Conservation (phyloP, 2,113 vertebrate genomes). For the Dasyornis broadbenti region DNA sequence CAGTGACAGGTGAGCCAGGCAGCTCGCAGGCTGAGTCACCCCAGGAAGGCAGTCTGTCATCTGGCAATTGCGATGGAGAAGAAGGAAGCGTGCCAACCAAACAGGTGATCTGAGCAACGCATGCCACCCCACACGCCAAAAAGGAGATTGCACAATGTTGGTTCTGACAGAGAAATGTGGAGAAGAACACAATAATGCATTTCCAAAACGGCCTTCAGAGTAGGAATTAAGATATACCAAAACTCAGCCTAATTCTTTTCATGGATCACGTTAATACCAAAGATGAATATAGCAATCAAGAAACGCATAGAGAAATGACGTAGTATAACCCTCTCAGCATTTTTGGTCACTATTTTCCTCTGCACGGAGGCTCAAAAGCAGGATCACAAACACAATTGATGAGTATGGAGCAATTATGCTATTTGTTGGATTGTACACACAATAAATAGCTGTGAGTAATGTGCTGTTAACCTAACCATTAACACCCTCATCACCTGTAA, state of each 20-base stretch:
- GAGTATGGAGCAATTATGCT: neutral
- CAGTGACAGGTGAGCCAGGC: neutral
- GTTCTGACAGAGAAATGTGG: neutral
- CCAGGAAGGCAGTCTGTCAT: neutral
- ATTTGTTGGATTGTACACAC: neutral
- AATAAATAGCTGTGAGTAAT: neutral
- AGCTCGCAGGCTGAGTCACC: slow-evolving; percentile 15
- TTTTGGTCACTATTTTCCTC: neutral
- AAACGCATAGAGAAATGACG: neutral
- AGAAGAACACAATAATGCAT: neutral
- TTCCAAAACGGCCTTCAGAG: neutral
- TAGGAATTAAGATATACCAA: neutral
- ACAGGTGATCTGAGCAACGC: slow-evolving; percentile 2
- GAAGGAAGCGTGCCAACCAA: slow-evolving; percentile 7
- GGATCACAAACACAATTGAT: neutral
- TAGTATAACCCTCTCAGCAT: neutral
- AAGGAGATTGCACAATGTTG: neutral
- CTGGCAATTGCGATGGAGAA: neutral
- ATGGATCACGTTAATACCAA: neutral
- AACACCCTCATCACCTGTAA: neutral
- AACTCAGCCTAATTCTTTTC: neutral
- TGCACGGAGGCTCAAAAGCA: neutral
- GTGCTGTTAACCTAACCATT: neutral
- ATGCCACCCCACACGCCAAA: neutral
- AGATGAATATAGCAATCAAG: neutral